These are phyloP conservation scores for Periophthalmus magnuspinnatus DNA, from an alignment of 2,797 vertebrate genomes.

Conservation along the genomic window DNA sequence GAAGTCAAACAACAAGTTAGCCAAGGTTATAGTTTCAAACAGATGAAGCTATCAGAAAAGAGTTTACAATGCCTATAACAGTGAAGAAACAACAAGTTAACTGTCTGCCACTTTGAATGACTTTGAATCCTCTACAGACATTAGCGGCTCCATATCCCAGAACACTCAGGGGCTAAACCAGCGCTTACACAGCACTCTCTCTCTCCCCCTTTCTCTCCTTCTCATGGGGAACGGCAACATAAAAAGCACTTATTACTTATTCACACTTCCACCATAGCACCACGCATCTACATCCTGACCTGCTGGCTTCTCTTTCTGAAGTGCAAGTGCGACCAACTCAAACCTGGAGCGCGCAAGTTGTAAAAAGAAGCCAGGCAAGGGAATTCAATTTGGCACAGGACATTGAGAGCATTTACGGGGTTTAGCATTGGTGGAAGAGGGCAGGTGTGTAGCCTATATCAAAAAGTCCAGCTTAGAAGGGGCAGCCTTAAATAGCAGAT, in stretches of 20 bases:
- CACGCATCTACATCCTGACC: slow-evolving; percentile 5
- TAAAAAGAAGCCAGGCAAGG: not conserved
- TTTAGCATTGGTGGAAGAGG: not conserved
- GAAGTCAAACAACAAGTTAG: not conserved
- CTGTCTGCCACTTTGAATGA: not conserved
- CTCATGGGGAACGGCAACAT: not conserved
- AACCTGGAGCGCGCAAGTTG: not conserved
- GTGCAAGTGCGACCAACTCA: not conserved
- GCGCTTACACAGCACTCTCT: slow-evolving; percentile 13
- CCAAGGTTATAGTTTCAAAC: too few species aligned
- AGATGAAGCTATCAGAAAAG: too few species aligned
- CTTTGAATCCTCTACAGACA: slow-evolving; percentile 12
- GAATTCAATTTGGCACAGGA: not conserved
- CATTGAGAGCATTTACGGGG: not conserved
- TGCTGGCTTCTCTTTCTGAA: slow-evolving; percentile 5
- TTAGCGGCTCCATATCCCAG: slow-evolving; percentile 6
- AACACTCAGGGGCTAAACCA: slow-evolving; percentile 8
- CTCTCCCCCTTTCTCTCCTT: not conserved
- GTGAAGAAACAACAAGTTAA: not conserved
- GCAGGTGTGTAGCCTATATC: not conserved
- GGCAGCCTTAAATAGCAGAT: not conserved
- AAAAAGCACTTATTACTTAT: slow-evolving; percentile 11
- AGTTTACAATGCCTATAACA: too few species aligned
- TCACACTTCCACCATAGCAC: slow-evolving; percentile 11
- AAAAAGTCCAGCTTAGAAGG: not conserved